Evolutionary conservation across 2,888 invertebrate genomes (phyloP), one percentile per base, ranked within the genome.

Genomic region (Eurytoma adleriae): DNA sequence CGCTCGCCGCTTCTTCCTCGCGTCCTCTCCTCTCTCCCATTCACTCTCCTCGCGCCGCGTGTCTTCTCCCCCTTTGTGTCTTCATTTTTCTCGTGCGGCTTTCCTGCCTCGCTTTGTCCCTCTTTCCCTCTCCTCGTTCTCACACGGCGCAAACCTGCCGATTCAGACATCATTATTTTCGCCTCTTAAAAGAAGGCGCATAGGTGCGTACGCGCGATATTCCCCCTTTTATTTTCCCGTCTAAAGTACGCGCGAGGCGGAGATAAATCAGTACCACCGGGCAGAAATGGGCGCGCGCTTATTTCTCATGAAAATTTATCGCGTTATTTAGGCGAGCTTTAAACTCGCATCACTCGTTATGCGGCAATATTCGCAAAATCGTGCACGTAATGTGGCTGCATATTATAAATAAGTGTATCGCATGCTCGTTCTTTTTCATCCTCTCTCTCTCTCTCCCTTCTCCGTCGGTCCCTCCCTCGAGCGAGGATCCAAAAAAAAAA

Each of bases 401-500:
- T 30, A 78, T 78, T 78, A 72, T 72, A 73, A 78, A 78, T 72
- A 72, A 78, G 30, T 71, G 69, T 72, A 70, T 71, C 66, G 18
- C 62, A 20, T 18, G 13, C n/a, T 2, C 50, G 16, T n/a, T 59
- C n/a, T 57, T 59, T 68, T 62, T n/a, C 40, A n/a, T 30, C 61
- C 40, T 52, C 27, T 52, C 13, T 71, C 27, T 61, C 18, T n/a
- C 57, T 57, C 57, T 4, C 16, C 24, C 0, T 27, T 24, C 40
- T 52, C 48, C 13, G 16, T 59, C 30, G 13, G 40, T 20, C 20
- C 48, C 59, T 18, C 70, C 5, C 48, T 50, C 52, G 52, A 52
- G 12, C 52, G 52, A 16, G 14, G 16, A 3, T 2, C 52, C 52
- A 7, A 52, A 7, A 52, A 52, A 52, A 52, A 52, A 52, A 52